phyloP scores from a whole-genome alignment of 2,113 vertebrate species.

The human region DNA sequence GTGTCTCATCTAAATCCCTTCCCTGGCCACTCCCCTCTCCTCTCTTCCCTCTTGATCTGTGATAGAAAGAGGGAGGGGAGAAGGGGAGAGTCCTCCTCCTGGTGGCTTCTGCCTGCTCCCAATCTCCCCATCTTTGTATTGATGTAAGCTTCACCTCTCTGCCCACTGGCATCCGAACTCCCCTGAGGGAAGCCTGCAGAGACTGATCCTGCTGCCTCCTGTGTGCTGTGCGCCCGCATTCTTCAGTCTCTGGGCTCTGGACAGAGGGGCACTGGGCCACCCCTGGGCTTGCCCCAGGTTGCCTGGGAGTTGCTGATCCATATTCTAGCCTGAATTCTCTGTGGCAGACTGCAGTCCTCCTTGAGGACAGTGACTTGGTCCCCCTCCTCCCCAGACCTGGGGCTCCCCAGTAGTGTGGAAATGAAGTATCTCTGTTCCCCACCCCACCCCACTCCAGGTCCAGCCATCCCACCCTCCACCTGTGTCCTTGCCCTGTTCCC shows the following conservation, averaged over 20 bases:
- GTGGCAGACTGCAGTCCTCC: neutral
- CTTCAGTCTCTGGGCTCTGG: neutral
- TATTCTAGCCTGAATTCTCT: neutral
- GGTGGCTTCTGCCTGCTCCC: neutral
- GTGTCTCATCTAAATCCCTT: constrained; percentile 53
- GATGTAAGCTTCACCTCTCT: neutral
- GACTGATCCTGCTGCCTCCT: neutral
- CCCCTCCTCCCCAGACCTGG: accelerated
- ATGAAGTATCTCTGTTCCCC: too few relatives aligned
- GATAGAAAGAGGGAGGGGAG: neutral
- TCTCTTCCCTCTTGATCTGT: neutral
- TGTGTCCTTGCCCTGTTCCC: neutral
- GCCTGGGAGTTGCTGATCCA: neutral
- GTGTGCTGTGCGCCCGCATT: accelerated
- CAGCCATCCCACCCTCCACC: neutral
- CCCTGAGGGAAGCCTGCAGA: neutral
- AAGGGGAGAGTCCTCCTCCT: too few relatives aligned
- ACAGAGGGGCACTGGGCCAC: neutral
- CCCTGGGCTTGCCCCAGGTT: neutral
- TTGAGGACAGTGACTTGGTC: neutral
- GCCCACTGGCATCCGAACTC: neutral
- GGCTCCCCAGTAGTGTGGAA: neutral
- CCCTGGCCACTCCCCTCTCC: neutral
- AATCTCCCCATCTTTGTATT: neutral
- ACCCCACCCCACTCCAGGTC: neutral